Conservation (phyloP, 2,888 invertebrate species). For the Halictus ligatus region DNA sequence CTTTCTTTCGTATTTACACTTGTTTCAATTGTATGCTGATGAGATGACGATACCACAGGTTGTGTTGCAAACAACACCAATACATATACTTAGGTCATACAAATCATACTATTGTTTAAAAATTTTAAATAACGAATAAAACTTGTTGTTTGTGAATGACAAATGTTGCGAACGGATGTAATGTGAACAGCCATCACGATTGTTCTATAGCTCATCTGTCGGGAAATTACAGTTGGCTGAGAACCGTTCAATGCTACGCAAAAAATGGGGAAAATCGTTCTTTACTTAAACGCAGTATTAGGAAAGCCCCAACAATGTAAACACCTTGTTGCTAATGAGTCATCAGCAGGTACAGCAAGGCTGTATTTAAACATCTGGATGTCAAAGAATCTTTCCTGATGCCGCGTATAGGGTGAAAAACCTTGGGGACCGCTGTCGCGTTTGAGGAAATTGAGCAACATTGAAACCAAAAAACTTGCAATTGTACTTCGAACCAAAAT, state of each 20-base stretch:
- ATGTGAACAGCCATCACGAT: not conserved
- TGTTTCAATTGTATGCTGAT: too few species aligned
- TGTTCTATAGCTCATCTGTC: not conserved
- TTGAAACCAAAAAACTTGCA: not conserved
- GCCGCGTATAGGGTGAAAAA: not conserved
- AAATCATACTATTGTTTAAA: too few species aligned
- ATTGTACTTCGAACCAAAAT: not conserved
- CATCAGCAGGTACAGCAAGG: not conserved
- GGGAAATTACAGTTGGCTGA: not conserved
- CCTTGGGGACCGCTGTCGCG: not conserved
- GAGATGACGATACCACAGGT: too few species aligned
- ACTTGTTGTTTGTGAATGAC: too few species aligned
- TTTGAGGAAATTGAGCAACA: not conserved
- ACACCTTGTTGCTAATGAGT: not conserved
- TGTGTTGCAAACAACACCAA: too few species aligned
- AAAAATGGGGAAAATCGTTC: conserved; percentile 1
- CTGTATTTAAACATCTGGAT: not conserved
- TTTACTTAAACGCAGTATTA: not conserved
- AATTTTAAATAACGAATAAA: too few species aligned
- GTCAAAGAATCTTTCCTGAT: not conserved
- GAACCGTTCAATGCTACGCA: not conserved
- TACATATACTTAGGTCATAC: too few species aligned
- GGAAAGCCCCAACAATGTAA: not conserved
- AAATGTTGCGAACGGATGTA: too few species aligned
- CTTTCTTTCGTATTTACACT: too few species aligned